These are phyloP conservation scores for Panzeria rudis DNA, from an alignment of 2,888 invertebrate species.

Conservation along the genomic window DNA sequence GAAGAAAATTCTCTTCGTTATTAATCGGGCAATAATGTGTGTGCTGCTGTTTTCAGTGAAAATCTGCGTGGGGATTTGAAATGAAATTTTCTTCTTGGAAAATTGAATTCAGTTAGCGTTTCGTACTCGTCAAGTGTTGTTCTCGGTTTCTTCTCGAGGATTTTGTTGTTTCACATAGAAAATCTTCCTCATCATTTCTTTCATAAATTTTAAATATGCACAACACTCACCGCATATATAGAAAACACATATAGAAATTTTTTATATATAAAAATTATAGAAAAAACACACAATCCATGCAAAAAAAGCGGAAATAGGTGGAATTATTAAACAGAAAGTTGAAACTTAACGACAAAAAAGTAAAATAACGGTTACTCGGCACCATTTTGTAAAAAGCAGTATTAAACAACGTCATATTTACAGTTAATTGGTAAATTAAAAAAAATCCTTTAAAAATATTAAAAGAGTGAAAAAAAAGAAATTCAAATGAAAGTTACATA, in stretches of 20 bases:
- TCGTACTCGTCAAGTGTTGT: slow-evolving; percentile 84
- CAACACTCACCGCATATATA: slow-evolving; percentile 34
- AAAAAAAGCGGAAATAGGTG: slow-evolving; percentile 34
- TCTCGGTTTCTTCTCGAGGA: slow-evolving; percentile 82
- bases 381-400: slow-evolving; percentile 49
- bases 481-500: slow-evolving; percentile 61
- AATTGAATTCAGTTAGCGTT: slow-evolving; percentile 82
- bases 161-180: slow-evolving; percentile 78
- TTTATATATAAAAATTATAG: slow-evolving; percentile 8
- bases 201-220: slow-evolving; percentile 56
- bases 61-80: slow-evolving; percentile 70
- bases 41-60: slow-evolving; percentile 38
- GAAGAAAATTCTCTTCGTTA: slow-evolving; percentile 70
- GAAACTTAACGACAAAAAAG: slow-evolving; percentile 31
- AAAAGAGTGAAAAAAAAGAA: slow-evolving; percentile 10
- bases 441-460: not conserved
- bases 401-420: slow-evolving; percentile 34
- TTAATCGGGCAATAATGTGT: slow-evolving; percentile 15
- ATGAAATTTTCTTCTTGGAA: slow-evolving; percentile 71
- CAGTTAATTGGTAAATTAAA: slow-evolving; percentile 28
- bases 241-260: slow-evolving; percentile 31
- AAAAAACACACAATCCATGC: slow-evolving; percentile 44
- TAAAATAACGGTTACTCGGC: slow-evolving; percentile 26
- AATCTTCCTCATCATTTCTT: slow-evolving; percentile 73
- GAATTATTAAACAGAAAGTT: slow-evolving; percentile 39